Percentiles rank a stretch among this genome's conserved stretches.
These are phyloP conservation scores for Chloropsis cyanopogon DNA, from an alignment of 2,113 vertebrate species.

Conservation along the genomic window DNA sequence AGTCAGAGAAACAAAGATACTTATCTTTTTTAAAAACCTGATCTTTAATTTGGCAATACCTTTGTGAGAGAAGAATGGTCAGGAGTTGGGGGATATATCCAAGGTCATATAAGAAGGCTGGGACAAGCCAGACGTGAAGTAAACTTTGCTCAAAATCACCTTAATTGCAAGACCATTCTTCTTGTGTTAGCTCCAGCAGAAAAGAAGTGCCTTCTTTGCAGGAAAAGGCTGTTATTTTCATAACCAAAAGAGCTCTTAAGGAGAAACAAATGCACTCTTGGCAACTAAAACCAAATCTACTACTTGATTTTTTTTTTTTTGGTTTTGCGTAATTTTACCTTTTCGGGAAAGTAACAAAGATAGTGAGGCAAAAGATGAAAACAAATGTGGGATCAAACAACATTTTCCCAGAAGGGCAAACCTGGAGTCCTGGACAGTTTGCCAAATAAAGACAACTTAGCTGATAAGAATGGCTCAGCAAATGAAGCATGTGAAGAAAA, in stretches of 20 bases:
- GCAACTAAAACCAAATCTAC: neutral
- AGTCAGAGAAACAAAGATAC: neutral
- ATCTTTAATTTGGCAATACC: neutral
- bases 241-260: neutral
- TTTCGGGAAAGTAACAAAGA: neutral
- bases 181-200: neutral
- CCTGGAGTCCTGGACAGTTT: neutral
- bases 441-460: neutral
- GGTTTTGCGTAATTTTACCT: neutral
- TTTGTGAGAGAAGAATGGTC: neutral
- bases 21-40: neutral
- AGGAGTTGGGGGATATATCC: neutral
- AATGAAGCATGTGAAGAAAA: conserved; percentile 33
- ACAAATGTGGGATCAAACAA: neutral
- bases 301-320: neutral
- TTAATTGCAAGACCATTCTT: neutral
- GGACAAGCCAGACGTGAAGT: neutral
- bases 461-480: neutral
- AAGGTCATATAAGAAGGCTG: neutral
- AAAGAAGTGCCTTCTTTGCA: neutral
- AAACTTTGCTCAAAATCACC: neutral
- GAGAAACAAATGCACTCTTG: neutral
- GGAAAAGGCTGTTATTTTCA: neutral
- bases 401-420: neutral
- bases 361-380: neutral